Evolutionary conservation across 30 jellyfish, hydroid and myxozoan species (phyloP), one percentile per base, ranked within the genome.

Genomic region (Phacellophora camtschatica): DNA sequence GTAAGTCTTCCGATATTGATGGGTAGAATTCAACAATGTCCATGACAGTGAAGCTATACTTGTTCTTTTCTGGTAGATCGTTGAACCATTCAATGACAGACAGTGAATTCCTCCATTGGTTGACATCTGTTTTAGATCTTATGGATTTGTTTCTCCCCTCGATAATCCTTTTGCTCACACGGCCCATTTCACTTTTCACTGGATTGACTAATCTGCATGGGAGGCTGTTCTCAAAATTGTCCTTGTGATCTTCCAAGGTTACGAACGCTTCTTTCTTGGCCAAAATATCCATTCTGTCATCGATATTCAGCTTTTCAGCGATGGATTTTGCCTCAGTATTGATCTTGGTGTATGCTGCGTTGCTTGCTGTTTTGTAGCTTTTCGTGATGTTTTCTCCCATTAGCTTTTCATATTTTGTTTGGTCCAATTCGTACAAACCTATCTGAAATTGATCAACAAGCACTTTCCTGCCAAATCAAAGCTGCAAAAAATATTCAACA

Each of bases 211-310:
- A 49, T 49, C 94, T 43, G 70, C 85, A 71, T 25, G 85, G 45
- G 53, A 86, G 90, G 82, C 32, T 70, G 55, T 82, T 82, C 9
- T 10, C 24, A 46, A 82, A 84, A 58, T 73, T 73, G 2, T 72
- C 71, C 39, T 83, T 83, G 62, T 50, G 95, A 72, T 83, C 95
- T 72, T 83, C 73, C 35, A 83, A 41, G 22, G 95, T 83, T 31
- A 73, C 73, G 59, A 83, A 83, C 3, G 87, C 87, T 5, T 55
- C 33, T 39, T 28, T 22, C 25, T 74, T 34, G 4, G 87, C 87
- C 33, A 74, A 3, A 36, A 24, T 5, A 22, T 74, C 87, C 12
- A 22, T 33, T 31, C 84, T 74, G 9, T 74, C 87, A 4, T 15
- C 64, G 39, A 74, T 11, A 13, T 74, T 74, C 20, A 74, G 87